Evolutionary conservation across 2,888 invertebrate species (phyloP).

Genomic region (Hofmannophila pseudospretella): DNA sequence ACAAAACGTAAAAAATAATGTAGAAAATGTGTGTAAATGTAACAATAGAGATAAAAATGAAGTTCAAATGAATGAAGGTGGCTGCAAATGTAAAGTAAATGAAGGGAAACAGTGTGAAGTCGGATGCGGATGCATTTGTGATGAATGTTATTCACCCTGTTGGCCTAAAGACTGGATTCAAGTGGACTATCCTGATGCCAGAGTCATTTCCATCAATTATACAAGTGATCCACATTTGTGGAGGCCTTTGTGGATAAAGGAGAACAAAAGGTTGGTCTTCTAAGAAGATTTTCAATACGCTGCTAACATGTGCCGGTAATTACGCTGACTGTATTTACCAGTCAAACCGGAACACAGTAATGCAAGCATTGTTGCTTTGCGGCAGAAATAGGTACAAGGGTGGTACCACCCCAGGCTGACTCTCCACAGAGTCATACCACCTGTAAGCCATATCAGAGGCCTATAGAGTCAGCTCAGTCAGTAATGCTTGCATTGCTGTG

Average conservation of each 20-base stretch:
- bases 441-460: no score
- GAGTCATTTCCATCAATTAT: slow-evolving; percentile 90
- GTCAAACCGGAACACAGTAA: no score
- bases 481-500: no score
- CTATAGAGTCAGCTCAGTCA: no score
- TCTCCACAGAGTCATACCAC: no score
- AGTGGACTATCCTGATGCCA: slow-evolving; percentile 84
- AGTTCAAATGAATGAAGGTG: slow-evolving; percentile 15
- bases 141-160: slow-evolving; percentile 79
- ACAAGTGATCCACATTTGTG: slow-evolving; percentile 88
- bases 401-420: no score
- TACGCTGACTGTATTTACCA: no score
- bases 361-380: no score
- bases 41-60: slow-evolving; percentile 14
- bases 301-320: no score
- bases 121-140: slow-evolving; percentile 64
- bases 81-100: slow-evolving; percentile 29
- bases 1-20: not conserved
- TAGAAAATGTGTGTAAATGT: slow-evolving; percentile 7
- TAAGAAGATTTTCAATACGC: no score
- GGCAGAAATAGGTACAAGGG: no score
- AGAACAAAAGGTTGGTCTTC: slow-evolving; percentile 79
- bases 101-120: slow-evolving; percentile 34
- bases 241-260: slow-evolving; percentile 85
- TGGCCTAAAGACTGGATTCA: slow-evolving; percentile 94